Evolutionary conservation across 2,888 invertebrate species (phyloP).

Genomic region (Steinernema carpocapsae): DNA sequence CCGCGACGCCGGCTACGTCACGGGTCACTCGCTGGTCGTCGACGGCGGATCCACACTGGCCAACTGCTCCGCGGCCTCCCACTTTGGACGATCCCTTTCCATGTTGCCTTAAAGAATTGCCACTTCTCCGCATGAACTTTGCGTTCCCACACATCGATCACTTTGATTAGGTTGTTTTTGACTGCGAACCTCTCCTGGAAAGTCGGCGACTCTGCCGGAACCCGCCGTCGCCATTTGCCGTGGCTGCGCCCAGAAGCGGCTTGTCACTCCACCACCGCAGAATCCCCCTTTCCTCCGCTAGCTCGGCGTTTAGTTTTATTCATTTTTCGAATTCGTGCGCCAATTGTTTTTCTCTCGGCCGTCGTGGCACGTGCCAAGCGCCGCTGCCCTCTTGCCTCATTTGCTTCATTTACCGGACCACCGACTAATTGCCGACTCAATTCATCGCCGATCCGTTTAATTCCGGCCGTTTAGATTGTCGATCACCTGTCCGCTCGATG

Average conservation of each 20-base stretch:
- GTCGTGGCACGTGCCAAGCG: slow-evolving; percentile 21
- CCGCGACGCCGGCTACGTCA: slow-evolving; percentile 79
- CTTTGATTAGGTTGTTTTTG: slow-evolving; percentile 1
- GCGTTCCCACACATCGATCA: slow-evolving; percentile 19
- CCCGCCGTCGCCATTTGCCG: neutral
- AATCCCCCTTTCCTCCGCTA: no score
- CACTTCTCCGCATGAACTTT: slow-evolving; percentile 7
- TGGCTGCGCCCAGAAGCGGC: no score
- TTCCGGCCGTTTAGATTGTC: no score
- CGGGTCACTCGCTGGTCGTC: slow-evolving; percentile 84
- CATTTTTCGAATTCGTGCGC: slow-evolving; percentile 23
- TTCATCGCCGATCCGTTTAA: no score
- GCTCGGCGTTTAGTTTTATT: slow-evolving; percentile 4
- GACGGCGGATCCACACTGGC: slow-evolving; percentile 79
- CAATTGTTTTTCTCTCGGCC: slow-evolving; percentile 13
- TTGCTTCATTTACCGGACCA: no score
- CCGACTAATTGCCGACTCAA: no score
- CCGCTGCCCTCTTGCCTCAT: neutral
- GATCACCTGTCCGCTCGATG: no score
- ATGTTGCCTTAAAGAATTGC: neutral
- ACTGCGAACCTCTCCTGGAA: neutral
- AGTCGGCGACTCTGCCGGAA: neutral
- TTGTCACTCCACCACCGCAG: no score
- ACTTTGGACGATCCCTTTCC: neutral
- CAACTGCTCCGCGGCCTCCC: slow-evolving; percentile 14